Conservation (phyloP, 2,797 vertebrate genomes). For the Hydrolagus colliei region DNA sequence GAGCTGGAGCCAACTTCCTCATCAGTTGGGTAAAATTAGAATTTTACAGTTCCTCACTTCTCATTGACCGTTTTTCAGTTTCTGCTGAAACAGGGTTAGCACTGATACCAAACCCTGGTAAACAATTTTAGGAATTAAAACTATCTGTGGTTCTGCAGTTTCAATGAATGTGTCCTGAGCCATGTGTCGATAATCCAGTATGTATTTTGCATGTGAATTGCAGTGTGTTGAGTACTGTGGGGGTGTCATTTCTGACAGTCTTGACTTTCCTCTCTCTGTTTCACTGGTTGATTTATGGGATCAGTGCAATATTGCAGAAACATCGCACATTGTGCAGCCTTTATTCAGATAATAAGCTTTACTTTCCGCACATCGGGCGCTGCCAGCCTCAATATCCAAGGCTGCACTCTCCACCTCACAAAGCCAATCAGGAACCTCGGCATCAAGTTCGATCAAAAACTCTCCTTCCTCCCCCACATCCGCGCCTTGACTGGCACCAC, state of each 20-base stretch:
- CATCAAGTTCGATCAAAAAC: too few species aligned
- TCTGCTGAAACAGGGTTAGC: neutral
- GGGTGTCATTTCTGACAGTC: neutral
- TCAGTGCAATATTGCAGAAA: neutral
- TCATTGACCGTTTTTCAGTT: conserved; percentile 1
- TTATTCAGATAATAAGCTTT: too few species aligned
- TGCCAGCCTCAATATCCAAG: too few species aligned
- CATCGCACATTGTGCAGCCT: too few species aligned
- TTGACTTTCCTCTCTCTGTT: neutral
- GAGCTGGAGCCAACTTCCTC: neutral
- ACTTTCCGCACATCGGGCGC: too few species aligned
- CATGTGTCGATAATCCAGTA: too few species aligned
- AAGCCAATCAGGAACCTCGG: too few species aligned
- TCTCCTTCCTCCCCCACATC: too few species aligned
- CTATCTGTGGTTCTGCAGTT: neutral
- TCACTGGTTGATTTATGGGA: neutral
- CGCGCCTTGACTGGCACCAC: too few species aligned
- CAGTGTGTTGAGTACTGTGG: neutral
- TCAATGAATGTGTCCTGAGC: neutral
- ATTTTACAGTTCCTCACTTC: conserved; percentile 9
- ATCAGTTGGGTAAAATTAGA: conserved; percentile 18
- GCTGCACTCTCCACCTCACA: too few species aligned
- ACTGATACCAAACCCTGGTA: neutral
- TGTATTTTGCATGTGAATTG: too few species aligned
- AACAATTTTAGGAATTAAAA: conserved; percentile 3